Base-by-base conservation (phyloP, 2,113 vertebrate species). In the Periophthalmodon schlosseri region DNA sequence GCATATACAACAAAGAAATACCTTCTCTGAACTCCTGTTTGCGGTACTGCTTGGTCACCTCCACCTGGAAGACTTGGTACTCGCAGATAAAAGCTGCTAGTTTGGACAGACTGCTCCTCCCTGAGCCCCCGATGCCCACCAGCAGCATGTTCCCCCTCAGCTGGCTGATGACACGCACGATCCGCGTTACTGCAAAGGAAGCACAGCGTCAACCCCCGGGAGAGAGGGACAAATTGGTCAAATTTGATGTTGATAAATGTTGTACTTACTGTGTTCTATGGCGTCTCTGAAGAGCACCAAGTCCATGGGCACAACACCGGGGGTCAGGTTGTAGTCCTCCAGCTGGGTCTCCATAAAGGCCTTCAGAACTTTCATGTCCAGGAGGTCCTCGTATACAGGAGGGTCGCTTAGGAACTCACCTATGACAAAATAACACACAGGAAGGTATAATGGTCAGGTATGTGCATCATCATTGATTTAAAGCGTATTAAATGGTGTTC, bases 11-110 rank as follows among this genome's bases (percentile, higher is more conserved):
- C 39, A 44, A 13, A 44, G 64, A 44, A 69, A 76, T 70, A 96
- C 96, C 96, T 1, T 96, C 96, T 88, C 96, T 92, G 66, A 97
- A 97, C 75, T 96, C 96, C 72, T 94, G 94, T 77, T 91, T 96
- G 67, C 94, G 94, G 67, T 97, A 97, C 54, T 94, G 93, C 69
- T 94, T 95, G 87, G 93, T 96, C 86, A 96, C 94, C 75, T 97
- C 96, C 36, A 97, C 94, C 83, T 95, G 92, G 90, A 96, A 97
- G 39, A 95, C 93, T 78, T 86, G 76, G 77, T 96, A 96, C 18
- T 94, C 89, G 24, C 94, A 96, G 85, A 96, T 95, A 82, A 69
- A 95, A 2, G 96, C 92, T 0, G 96, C 94, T 65, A 97, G 82
- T 70, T 93, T 95, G 5, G 95, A 93, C 52, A 97, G 89, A 24